These are phyloP conservation scores for Baronia brevicornis DNA, from an alignment of 2,888 invertebrate genomes.

Conservation along the genomic window DNA sequence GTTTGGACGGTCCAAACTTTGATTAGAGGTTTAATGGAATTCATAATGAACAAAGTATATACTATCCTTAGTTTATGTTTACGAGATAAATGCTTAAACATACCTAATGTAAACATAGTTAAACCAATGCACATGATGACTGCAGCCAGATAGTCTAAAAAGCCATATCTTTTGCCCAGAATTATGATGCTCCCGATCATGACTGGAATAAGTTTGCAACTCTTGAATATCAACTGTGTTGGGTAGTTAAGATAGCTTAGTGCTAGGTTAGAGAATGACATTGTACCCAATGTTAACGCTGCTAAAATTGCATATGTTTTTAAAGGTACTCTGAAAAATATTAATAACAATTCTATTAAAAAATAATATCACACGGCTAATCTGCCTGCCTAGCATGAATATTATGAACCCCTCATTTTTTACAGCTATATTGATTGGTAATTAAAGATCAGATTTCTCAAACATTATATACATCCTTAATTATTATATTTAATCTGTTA, in stretches of 20 bases:
- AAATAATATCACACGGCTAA: constrained; percentile 2
- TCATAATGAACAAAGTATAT: no score
- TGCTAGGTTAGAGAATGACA: constrained; percentile 96
- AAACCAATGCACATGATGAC: constrained; percentile 91
- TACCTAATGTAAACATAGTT: constrained; percentile 92
- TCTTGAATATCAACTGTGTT: constrained; percentile 97
- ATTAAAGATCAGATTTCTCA: no score
- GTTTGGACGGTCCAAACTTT: no score
- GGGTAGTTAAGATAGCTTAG: constrained; percentile 97
- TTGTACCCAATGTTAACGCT: constrained; percentile 92
- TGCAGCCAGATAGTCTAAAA: constrained; percentile 89
- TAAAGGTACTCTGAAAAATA: constrained; percentile 84
- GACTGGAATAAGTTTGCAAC: constrained; percentile 97
- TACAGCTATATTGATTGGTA: no score
- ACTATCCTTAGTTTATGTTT: no score
- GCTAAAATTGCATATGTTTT: constrained; percentile 88
- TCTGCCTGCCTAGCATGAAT: no score
- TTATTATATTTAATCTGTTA: constrained; percentile 2
- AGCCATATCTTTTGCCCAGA: constrained; percentile 89
- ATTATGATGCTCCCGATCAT: constrained; percentile 95
- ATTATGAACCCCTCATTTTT: no score
- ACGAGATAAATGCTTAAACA: constrained; percentile 42
- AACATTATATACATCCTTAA: neutral
- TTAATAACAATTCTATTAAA: neutral
- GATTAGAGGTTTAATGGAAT: no score